A percentile compares a stretch with the other conserved stretches of the same genome.
phyloP scores from a whole-genome alignment of 2,888 invertebrate genomes.

The Troglohyphantes excavatus region DNA sequence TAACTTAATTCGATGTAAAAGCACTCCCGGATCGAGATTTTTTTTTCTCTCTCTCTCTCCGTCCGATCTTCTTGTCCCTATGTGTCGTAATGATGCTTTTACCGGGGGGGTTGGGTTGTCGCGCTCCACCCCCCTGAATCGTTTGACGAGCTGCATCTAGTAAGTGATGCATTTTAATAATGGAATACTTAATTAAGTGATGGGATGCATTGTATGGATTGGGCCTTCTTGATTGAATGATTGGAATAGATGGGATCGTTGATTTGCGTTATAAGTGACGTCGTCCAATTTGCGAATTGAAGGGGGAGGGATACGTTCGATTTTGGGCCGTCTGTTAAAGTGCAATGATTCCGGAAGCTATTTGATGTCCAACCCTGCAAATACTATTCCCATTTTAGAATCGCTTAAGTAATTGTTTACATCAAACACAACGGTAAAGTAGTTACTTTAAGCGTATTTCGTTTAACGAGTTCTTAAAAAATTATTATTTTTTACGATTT shows the following conservation, averaged over 20 bases:
- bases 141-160: not conserved
- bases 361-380: too few species aligned
- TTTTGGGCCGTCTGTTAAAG: not conserved
- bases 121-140: not conserved
- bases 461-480: too few species aligned
- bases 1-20: constrained; percentile 78
- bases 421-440: too few species aligned
- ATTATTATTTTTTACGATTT: too few species aligned
- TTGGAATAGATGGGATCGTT: not conserved
- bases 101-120: not conserved
- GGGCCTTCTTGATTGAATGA: not conserved
- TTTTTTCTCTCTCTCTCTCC: not conserved
- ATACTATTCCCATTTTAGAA: too few species aligned
- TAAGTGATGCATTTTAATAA: not conserved
- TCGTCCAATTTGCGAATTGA: too few species aligned
- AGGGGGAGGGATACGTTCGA: too few species aligned
- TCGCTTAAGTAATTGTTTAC: too few species aligned
- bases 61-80: not conserved
- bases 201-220: not conserved
- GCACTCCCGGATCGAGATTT: constrained; percentile 41
- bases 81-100: constrained; percentile 61
- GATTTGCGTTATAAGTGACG: too few species aligned
- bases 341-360: too few species aligned
- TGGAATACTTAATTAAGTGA: constrained; percentile 5
- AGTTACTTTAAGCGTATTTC: too few species aligned